Base-by-base conservation (phyloP, 2,888 invertebrate genomes). In the Tribolium freemani region DNA sequence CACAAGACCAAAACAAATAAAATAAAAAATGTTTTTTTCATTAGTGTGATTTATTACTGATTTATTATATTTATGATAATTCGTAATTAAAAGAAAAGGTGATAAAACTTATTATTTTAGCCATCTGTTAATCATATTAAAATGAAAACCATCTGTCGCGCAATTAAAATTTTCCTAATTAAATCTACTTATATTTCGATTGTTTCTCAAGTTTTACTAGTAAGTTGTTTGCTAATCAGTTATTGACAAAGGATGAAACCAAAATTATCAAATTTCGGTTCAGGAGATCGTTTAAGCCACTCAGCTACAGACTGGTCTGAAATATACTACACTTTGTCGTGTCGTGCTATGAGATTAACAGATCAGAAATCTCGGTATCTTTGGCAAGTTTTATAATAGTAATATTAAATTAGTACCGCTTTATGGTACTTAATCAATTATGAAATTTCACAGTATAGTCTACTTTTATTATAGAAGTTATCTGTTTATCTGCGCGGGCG, bases 401-500 rank as follows among this genome's bases (percentile, higher is more conserved):
- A 56, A 21, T 26, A 20, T 54, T 26, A 5, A 56, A 9, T 10
- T 26, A 56, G 26, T 21, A 21, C 10, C 9, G 5, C 8, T 21
- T 26, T 26, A 8, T 50, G 50, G 50, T 50, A 57, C 48, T 57
- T 53, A 71, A 71, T 71, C 72, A 67, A 72, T 72, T 68, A 72
- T 70, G 50, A 54, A 61, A 63, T 72, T 44, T 68, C 61, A 72
- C 54, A 74, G 68, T 74, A 70, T 75, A 60, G 73, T 75, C 75
- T 73, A 73, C 75, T 68, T 72, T 75, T 75, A 76, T 71, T 76
- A 74, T 75, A 70, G 60, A 72, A 71, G 56, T 77, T 79, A 78
- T 78, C 76, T 78, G 72, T 70, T 77, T 78, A 78, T 78, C 78
- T 83, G 81, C 81, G 83, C 83, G 80, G 79, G 80, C 77, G 81